Evolutionary conservation across 2,888 invertebrate species (phyloP), one percentile per base, ranked within the genome.

Genomic region (Yponomeuta plumbellus): DNA sequence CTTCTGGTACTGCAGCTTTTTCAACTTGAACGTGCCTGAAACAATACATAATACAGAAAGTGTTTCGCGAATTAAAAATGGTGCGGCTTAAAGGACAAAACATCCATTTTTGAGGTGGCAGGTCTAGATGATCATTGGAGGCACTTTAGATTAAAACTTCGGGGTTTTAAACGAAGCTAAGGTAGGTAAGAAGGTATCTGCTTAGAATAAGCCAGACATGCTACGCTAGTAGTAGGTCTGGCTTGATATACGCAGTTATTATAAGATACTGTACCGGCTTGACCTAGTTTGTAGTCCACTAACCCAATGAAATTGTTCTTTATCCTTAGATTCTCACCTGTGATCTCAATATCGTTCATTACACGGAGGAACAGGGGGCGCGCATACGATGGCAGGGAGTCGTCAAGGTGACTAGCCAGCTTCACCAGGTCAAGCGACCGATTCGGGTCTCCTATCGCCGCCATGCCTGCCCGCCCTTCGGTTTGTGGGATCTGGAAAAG

Each of bases 401-500:
- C 92, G 77, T 94, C 94, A 62, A 96, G 87, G 66, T 93, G 94
- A n/a, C 91, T 85, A 26, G 94, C 93, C 67, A 97, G 86, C 66
- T 88, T 85, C 26, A 80, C 73, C 71, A 96, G 84, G 75, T 94
- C 92, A 66, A 96, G 80, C 68, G 88, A 81, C 44, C 92, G 88
- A 1, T 92, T 85, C 4, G 93, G 92, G 82, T 97, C 96, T 21
- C 95, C 95, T 67, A 98, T 93, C 22, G 97, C 97, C 22, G 95
- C 97, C 98, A 99, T 99, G 70, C 98, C 98, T 20, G 97, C 98
- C 75, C 95, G 94, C 0, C 98, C 98, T 79, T 97, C 97, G 65
- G 94, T 93, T 69, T 93, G 92, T 0, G 96, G 96, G 71, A 97
- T 92, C 96, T 96, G 79, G 0, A 17, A 10, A 20, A 3, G 44